Evolutionary conservation across 2,113 vertebrate species (phyloP), one percentile per base, ranked within the genome.

Genomic region (Abramis brama): DNA sequence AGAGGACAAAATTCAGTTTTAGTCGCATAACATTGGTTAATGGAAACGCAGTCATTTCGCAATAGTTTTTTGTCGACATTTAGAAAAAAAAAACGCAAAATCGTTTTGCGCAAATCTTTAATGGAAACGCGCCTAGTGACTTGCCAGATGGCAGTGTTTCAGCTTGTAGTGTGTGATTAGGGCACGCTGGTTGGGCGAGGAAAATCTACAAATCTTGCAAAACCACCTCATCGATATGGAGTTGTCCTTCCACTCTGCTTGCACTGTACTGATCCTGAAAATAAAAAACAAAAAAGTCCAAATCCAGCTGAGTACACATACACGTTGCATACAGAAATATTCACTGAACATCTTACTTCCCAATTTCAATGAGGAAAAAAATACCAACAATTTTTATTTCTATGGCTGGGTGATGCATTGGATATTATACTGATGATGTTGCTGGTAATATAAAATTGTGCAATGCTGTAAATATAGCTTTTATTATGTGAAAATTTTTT

Each of bases 61-160:
- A 33, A 33, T 33, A 33, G 30, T 33, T 33, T 33, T 33, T 33
- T 33, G 30, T 33, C 3, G 30, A 33, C 30, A 33, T 33, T 33
- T 33, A 33, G 30, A 33, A 33, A 33, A 33, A 33, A 30, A 30
- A 30, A 30, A 30, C 30, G 30, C 30, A 2, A 33, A 33, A 33
- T 33, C 30, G 30, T 33, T 33, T 33, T 33, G 30, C 30, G 3
- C 30, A 33, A 33, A 33, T 33, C 30, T 33, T 33, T 33, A 33
- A 33, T 33, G 30, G 30, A 33, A 33, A 33, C 30, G 30, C 30
- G 2, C 30, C 2, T 33, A 3, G 52, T 82, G n/a, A 64, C 85
- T 86, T 86, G 85, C 57, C 60, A 64, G 79, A 55, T 86, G 79
- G 9, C 81, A 83, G 86, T 87, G 74, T 71, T 77, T 84, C 33